Evolutionary conservation across 1,140 invertebrate species (phyloP), one percentile per base, ranked within the genome.

Genomic region (Forficula auricularia): DNA sequence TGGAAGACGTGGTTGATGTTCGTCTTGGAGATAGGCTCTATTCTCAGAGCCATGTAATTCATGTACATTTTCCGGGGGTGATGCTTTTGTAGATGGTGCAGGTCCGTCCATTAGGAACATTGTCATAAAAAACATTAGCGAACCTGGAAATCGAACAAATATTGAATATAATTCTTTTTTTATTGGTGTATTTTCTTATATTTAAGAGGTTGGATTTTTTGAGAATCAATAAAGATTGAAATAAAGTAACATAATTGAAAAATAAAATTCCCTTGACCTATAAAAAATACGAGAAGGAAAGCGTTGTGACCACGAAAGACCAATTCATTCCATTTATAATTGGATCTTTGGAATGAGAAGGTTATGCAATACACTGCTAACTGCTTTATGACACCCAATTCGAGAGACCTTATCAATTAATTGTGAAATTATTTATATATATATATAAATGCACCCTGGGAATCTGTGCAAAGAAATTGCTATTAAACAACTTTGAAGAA

Each of bases 21-120:
- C 22, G 10, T 27, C 22, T 27, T 27, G 22, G 22, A 27, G 4
- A 27, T 27, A 27, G 4, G 22, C 22, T 10, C 22, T 4, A 27
- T 27, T 27, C 22, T 27, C 22, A 10, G 22, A 4, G 22, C 22
- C 22, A 6, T 27, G 22, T 10, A 27, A 27, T 27, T 27, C 22
- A 27, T 27, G 22, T 4, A 4, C 10, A 27, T 27, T 27, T 10
- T 27, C 22, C 10, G 22, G 22, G 4, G 22, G 30, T 9, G 30
- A 16, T 37, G 33, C 14, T 13, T 37, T 43, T n/a, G n/a, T n/a
- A n/a, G n/a, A n/a, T 12, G 44, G 27, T n/a, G 57, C 50, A 3
- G 66, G 62, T 2, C 68, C 72, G 35, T 73, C 74, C 75, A 80
- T 79, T 6, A 79, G 57, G 59, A 78, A 77, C 65, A 77, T 75